Percentiles rank a stretch among this genome's conserved stretches.
These are phyloP conservation scores for Corythornis madagascariensis DNA, from an alignment of 2,113 vertebrate genomes.

Conservation along the genomic window DNA sequence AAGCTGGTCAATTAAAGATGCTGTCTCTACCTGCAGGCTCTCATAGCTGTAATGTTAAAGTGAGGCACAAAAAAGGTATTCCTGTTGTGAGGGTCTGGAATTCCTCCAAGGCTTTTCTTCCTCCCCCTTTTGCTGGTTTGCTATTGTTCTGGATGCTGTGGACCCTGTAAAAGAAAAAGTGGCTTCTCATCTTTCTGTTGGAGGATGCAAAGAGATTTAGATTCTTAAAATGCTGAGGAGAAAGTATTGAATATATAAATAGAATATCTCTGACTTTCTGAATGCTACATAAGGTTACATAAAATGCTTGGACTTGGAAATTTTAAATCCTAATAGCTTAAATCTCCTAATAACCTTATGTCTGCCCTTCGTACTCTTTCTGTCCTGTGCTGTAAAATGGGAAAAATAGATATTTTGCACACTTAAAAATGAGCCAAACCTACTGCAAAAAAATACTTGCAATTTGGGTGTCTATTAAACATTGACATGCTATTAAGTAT, in stretches of 20 bases:
- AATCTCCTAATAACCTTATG: background rate
- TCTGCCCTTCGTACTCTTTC: background rate
- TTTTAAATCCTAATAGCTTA: background rate
- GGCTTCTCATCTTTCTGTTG: background rate
- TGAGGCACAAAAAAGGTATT: background rate
- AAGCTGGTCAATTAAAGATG: background rate
- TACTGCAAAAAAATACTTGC: background rate
- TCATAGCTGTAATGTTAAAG: background rate
- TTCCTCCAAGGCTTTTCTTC: background rate
- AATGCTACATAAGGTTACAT: background rate
- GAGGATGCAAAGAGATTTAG: background rate
- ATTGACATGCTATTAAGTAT: background rate
- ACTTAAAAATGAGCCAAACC: background rate
- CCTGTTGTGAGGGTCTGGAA: background rate
- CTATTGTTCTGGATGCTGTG: background rate
- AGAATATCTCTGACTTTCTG: background rate
- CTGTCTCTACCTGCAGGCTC: background rate
- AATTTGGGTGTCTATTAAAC: background rate
- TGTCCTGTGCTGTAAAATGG: background rate
- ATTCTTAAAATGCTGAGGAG: background rate
- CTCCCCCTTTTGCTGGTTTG: background rate
- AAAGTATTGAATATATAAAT: background rate
- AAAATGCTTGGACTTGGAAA: background rate
- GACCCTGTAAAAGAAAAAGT: background rate
- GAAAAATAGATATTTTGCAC: background rate